Evolutionary conservation across 2,888 invertebrate genomes (phyloP), one percentile per base, ranked within the genome.

Genomic region (Physocephala rufipes): DNA sequence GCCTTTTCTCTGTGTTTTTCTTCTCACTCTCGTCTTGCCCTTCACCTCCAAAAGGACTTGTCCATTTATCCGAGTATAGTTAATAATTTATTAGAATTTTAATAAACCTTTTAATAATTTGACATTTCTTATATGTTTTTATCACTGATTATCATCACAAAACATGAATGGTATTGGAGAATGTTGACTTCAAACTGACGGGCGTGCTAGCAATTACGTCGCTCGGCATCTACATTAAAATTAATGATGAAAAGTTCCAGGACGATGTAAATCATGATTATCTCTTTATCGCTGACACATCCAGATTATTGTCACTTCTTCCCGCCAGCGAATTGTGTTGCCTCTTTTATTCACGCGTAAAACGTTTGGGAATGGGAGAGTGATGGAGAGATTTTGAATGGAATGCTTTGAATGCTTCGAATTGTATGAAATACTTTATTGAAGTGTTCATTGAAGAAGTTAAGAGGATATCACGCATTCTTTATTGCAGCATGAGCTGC

Each of bases 191-290:
- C 53, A n/a, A n/a, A n/a, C n/a, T n/a, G 12, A 30, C 28, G 30
- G 64, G n/a, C 49, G 28, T 4, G 19, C 55, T 9, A 24, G 13
- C 55, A 36, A 12, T 45, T 16, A 26, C 45, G 13, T 36, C 62
- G 7, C 59, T 70, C 30, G 19, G n/a, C 36, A 4, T 36, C 36
- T 36, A 7, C 36, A 9, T 36, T 36, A 4, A 26, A 73, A 71
- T 71, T 71, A 69, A 71, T 74, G 75, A 75, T 75, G 74, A 74
- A 76, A 76, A 78, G 77, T 78, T 78, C 77, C 76, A 73, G 59
- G 59, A 73, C 72, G 79, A 79, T 82, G 84, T 83, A 83, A 83
- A 83, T 83, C 83, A 84, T 83, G 82, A 83, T 83, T 84, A 83
- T 80, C 79, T 78, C 82, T 83, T 82, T 81, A 81, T 82, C 78